Percentiles rank a stretch among this genome's conserved stretches.
phyloP scores from a whole-genome alignment of 2,113 vertebrate species.

The Coptodon bakossiorum region DNA sequence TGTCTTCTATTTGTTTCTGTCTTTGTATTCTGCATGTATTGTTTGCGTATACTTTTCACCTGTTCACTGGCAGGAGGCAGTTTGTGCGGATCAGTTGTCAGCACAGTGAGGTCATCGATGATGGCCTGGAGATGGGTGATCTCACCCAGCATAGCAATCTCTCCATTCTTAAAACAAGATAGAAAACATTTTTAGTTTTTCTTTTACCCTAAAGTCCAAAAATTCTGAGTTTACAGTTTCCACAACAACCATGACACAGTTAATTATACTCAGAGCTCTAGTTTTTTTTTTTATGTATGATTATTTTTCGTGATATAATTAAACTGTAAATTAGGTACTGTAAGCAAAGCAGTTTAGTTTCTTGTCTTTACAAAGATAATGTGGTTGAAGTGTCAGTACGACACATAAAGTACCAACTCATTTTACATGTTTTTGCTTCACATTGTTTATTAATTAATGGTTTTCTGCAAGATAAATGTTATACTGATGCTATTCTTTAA shows the following conservation, averaged over 20 bases:
- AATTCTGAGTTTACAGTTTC: neutral
- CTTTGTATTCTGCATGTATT: neutral
- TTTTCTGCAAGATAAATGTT: neutral
- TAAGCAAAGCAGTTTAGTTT: neutral
- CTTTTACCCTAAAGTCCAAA: neutral
- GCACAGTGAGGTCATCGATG: slow-evolving; percentile 91
- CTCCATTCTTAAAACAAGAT: slow-evolving; percentile 77
- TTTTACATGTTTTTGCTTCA: neutral
- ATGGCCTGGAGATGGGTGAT: slow-evolving; percentile 98
- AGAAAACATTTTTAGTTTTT: neutral
- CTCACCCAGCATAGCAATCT: slow-evolving; percentile 97
- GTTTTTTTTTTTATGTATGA: neutral
- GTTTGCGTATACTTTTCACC: slow-evolving; percentile 63
- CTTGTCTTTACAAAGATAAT: neutral
- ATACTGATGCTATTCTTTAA: neutral
- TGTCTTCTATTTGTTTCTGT: accelerated
- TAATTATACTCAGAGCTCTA: neutral
- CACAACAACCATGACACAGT: neutral
- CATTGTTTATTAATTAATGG: neutral
- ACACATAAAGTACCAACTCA: neutral
- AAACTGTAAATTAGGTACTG: neutral
- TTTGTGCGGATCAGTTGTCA: slow-evolving; percentile 92
- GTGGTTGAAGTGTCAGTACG: accelerated
- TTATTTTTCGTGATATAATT: accelerated
- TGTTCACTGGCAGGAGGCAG: slow-evolving; percentile 94